Conservation (phyloP, 1,140 invertebrate genomes). For the Homarus americanus region DNA sequence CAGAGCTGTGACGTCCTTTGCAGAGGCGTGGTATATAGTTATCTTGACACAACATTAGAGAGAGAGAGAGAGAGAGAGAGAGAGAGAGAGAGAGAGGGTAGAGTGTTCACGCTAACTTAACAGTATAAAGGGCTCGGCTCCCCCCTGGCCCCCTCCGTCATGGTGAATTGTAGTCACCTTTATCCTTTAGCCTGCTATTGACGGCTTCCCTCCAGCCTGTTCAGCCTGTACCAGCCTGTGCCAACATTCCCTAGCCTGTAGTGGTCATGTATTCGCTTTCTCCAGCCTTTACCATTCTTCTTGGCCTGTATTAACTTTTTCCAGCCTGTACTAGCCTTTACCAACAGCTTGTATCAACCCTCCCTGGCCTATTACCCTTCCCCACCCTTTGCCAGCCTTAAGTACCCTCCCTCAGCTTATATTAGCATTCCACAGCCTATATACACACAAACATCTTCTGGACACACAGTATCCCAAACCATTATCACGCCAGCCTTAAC, state of each 20-base stretch:
- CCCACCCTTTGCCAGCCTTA: no score
- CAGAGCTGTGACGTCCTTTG: no score
- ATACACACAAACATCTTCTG: no score
- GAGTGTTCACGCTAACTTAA: slow-evolving; percentile 40
- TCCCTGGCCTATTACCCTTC: no score
- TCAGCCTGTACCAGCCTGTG: neutral
- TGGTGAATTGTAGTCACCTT: slow-evolving; percentile 5
- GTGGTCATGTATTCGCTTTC: neutral
- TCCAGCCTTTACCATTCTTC: neutral
- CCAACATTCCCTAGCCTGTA: neutral
- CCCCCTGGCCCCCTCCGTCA: slow-evolving; percentile 28
- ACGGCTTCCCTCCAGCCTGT: neutral
- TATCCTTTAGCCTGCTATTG: slow-evolving; percentile 36
- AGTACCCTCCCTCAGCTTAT: no score
- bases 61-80: neutral
- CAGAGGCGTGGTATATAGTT: neutral
- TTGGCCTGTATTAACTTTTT: neutral
- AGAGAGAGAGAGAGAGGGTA: neutral
- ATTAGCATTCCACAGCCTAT: no score
- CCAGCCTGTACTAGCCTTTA: no score
- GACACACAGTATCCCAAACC: no score
- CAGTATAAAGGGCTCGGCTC: slow-evolving; percentile 18
- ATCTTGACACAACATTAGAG: no score
- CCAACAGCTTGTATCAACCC: no score
- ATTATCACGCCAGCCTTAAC: no score